A percentile compares a stretch with the other conserved stretches of the same genome.
These are phyloP conservation scores for Orientallactaga sibirica DNA, from an alignment of 2,797 vertebrate species.

Conservation along the genomic window DNA sequence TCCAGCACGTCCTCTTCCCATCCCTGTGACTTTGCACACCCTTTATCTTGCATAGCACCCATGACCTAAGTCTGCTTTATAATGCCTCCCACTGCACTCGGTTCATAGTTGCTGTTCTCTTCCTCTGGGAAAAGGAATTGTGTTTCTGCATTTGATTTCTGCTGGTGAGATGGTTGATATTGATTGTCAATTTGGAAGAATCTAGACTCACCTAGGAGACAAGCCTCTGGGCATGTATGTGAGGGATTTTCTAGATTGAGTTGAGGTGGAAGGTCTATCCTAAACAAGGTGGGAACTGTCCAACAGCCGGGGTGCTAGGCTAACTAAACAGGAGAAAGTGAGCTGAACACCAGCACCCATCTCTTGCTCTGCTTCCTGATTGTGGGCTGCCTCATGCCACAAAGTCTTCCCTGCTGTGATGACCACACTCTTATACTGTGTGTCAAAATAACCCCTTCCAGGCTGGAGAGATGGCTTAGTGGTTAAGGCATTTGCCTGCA, in stretches of 20 bases:
- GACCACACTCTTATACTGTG: neutral
- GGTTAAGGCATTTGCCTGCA: too few species aligned
- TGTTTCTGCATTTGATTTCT: neutral
- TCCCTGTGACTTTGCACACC: neutral
- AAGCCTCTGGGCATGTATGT: neutral
- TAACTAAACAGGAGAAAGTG: neutral
- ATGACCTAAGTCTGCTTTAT: neutral
- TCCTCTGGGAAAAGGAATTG: neutral
- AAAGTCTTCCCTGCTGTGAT: neutral
- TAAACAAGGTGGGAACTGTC: neutral
- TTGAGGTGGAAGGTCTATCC: neutral
- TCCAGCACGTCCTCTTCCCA: rapidly evolving
- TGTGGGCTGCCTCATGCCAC: neutral
- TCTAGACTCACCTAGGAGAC: neutral
- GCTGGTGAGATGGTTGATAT: neutral
- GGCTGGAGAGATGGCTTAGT: too few species aligned
- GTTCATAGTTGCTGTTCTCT: neutral
- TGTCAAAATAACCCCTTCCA: neutral
- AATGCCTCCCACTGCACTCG: neutral
- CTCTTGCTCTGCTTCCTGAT: neutral
- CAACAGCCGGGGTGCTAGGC: neutral
- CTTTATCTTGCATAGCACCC: neutral
- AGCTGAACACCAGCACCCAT: neutral
- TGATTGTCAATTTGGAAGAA: neutral
- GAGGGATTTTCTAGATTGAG: neutral